These are phyloP conservation scores for Tympanoctomys barrerae DNA, from an alignment of 2,797 vertebrate genomes.

Conservation along the genomic window DNA sequence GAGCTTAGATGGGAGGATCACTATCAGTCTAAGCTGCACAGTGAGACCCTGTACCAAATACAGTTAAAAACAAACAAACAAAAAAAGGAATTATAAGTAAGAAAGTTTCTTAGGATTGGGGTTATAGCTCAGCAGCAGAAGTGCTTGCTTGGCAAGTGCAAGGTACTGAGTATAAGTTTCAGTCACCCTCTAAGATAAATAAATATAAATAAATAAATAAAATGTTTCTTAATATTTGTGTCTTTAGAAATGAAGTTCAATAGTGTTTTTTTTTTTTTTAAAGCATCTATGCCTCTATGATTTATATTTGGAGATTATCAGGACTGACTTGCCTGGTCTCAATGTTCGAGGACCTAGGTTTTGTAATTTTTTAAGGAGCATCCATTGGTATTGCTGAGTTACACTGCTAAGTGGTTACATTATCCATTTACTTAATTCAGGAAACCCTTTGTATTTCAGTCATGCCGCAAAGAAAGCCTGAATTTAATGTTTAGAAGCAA, in stretches of 20 bases:
- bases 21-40: too few relatives aligned
- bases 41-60: too few relatives aligned
- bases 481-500: slow-evolving; percentile 61
- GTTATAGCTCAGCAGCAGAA: too few relatives aligned
- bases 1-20: too few relatives aligned
- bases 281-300: background rate
- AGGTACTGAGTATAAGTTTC: too few relatives aligned
- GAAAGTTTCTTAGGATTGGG: background rate
- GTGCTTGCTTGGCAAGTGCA: too few relatives aligned
- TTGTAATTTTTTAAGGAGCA: background rate
- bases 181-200: too few relatives aligned
- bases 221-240: background rate
- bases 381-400: background rate
- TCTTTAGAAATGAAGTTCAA: background rate
- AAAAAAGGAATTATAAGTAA: background rate
- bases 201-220: too few relatives aligned
- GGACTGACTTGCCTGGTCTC: background rate
- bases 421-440: slow-evolving; percentile 13
- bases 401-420: background rate
- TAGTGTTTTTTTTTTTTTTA: background rate
- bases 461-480: background rate
- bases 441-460: background rate
- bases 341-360: background rate
- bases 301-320: background rate
- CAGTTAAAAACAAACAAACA: too few relatives aligned